Base-by-base conservation (phyloP, 2,888 invertebrate species). In the Portevinia maculata region DNA sequence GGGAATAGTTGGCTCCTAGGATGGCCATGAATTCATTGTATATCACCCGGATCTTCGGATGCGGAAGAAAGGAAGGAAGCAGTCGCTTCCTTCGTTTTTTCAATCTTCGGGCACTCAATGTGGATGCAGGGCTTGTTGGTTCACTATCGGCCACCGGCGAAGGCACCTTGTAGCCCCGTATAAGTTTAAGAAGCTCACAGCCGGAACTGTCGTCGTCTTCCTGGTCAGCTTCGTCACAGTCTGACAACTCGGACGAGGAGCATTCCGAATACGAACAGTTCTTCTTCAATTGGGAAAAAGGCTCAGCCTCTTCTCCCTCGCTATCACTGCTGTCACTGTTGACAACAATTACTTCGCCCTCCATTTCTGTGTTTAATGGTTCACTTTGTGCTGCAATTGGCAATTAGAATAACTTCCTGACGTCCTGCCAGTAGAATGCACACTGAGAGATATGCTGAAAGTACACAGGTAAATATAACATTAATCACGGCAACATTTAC, bases 321-420 rank as follows among this genome's bases (percentile, higher is more conserved):
- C 2, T 2, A 3, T 24, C 24, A 24, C 24, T 24, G 15, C 59
- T 59, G 15, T 59, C 59, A 15, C 59, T 59, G 41, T 59, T 59
- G 8, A 59, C 19, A 11, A 37, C 28, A 4, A 37, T 59, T 30
- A 44, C 28, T 11, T 37, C 59, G 13, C 28, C 48, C 48, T 24
- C 24, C 24, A 24, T 24, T 24, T 24, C n/a, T 28, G 48, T 21
- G n/a, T 48, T 50, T 50, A 17, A 21, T 24, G 24, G 5, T 2
- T 24, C 24, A 9, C 13, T 8, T 30, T 13, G 7, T 30, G 28
- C 1, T 0, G 28, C 4, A 6, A 24, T 28, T 3, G 11, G 11
- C 24, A 24, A 24, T 3, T 2, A 24, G 24, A 24, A 2, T 2
- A 24, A 24, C 24, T 24, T 24, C 24, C 5, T 24, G 3, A 24